Conservation (phyloP, 2,113 vertebrate genomes). For the Pterocles burchelli region DNA sequence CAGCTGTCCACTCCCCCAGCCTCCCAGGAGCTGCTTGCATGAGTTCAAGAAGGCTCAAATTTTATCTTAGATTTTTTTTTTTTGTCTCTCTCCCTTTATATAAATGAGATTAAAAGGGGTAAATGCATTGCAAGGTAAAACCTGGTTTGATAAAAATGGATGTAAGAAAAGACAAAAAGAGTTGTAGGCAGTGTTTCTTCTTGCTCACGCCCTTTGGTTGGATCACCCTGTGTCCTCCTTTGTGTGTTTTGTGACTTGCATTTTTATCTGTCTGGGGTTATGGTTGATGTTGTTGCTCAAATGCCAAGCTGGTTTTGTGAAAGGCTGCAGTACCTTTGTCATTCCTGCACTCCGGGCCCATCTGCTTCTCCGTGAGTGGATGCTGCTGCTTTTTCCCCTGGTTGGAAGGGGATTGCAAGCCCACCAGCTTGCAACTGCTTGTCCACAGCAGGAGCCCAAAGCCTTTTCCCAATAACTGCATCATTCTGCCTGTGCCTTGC, state of each 20-base stretch:
- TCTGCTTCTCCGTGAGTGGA: not conserved
- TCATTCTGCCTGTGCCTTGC: not conserved
- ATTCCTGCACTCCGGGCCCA: fast-evolving
- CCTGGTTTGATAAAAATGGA: not conserved
- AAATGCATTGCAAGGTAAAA: not conserved
- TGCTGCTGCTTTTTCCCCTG: not conserved
- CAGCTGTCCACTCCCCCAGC: not conserved
- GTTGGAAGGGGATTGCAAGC: not conserved
- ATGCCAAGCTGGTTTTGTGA: not conserved
- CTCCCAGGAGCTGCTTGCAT: not conserved
- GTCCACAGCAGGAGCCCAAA: not conserved
- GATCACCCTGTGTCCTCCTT: not conserved
- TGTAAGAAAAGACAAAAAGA: not conserved
- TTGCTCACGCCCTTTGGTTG: not conserved
- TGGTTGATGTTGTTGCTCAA: not conserved
- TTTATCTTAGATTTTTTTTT: not conserved
- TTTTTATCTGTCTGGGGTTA: not conserved
- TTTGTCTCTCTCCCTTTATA: not conserved
- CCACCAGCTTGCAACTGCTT: not conserved
- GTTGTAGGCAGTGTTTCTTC: not conserved
- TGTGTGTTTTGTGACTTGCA: not conserved
- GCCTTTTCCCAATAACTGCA: not conserved
- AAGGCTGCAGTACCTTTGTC: not conserved
- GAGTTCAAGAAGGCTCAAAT: not conserved
- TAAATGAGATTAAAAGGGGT: not conserved